Base-by-base conservation (phyloP, 2,113 vertebrate genomes). In the Calidris pygmaea region DNA sequence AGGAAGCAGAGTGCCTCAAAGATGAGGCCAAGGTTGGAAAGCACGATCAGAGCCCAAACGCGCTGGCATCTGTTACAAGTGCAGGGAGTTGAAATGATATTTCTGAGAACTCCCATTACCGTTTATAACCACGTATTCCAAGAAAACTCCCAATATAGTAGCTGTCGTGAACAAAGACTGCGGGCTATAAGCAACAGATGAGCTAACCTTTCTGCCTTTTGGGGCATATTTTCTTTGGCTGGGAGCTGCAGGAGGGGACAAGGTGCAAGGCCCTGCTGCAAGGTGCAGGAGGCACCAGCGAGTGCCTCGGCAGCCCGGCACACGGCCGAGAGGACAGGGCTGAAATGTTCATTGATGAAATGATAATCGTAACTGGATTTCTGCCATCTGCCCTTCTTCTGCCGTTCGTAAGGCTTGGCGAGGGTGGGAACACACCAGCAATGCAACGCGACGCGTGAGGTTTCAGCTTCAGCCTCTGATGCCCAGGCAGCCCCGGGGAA, bases 91-190 rank as follows among this genome's bases (percentile, higher is more conserved):
- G 80, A 62, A 95, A 80, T 71, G 35, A 14, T 89, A 62, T 79
- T 96, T 96, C 94, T 79, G 56, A 84, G 96, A 96, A 96, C 70
- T 93, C 66, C 76, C 32, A 30, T 94, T 66, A 65, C 72, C 0
- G 0, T 80, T 94, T 84, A 90, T 92, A 92, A 66, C 71, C 17
- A 15, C 0, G 1, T 92, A 79, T 97, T 95, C 95, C 96, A 93
- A 95, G 96, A 96, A 95, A 94, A 89, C 41, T 93, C 90, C 70
- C 89, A 65, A 58, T n/a, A 82, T 37, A 92, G 94, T 53, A 20
- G 4, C 80, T 0, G 0, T 73, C 0, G 0, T 12, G 37, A 87
- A 62, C 86, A 87, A 95, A 84, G 90, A n/a, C 80, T 29, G 47
- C 65, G 53, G 80, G 53, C 84, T 82, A 5, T n/a, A 58, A 91